Evolutionary conservation across 1,140 invertebrate genomes (phyloP).

Genomic region (Eufriesea mexicana): DNA sequence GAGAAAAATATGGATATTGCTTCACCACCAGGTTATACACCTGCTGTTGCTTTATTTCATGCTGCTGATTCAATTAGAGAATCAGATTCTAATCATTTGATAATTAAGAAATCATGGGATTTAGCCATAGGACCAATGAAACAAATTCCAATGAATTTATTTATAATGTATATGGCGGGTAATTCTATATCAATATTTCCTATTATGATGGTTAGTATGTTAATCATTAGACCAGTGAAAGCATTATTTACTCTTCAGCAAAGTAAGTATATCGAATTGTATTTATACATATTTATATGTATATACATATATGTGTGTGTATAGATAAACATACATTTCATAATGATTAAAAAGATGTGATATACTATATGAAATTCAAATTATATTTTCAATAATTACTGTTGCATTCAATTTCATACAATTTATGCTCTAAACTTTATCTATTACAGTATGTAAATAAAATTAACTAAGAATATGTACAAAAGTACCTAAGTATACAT

Average conservation of each 20-base stretch:
- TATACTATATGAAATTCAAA: too few relatives aligned
- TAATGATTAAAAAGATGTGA: neutral
- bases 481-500: too few relatives aligned
- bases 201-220: slow-evolving; percentile 99
- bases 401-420: too few relatives aligned
- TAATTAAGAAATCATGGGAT: slow-evolving; percentile 99
- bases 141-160: slow-evolving; percentile 99
- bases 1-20: slow-evolving; percentile 83
- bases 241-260: slow-evolving; percentile 95
- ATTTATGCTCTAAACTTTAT: too few relatives aligned
- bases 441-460: too few relatives aligned
- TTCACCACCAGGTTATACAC: slow-evolving; percentile 92
- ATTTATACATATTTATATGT: neutral
- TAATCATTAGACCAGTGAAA: slow-evolving; percentile 97
- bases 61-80: slow-evolving; percentile 90
- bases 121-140: slow-evolving; percentile 97
- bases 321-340: neutral
- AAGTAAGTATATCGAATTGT: slow-evolving; percentile 81
- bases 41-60: slow-evolving; percentile 86
- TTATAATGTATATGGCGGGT: slow-evolving; percentile 99
- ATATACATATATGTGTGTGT: neutral
- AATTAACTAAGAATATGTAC: too few relatives aligned
- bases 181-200: slow-evolving; percentile 99
- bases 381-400: too few relatives aligned
- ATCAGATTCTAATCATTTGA: slow-evolving; percentile 90